Conservation (phyloP, 2,888 invertebrate genomes). For the Lapara coniferarum region DNA sequence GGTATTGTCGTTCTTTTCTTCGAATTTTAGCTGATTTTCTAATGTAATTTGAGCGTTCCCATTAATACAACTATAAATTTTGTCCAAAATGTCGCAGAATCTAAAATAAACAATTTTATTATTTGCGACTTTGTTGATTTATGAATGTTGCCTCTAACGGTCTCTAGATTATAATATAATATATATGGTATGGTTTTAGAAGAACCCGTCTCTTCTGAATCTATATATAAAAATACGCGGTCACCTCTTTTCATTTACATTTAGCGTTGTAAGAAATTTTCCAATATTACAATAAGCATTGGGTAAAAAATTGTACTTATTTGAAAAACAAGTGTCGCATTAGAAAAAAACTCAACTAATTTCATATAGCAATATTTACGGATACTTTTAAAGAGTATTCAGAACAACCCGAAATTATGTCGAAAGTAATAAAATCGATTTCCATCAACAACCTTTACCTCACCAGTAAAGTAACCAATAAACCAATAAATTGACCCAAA, state of each 20-base stretch:
- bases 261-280: background rate
- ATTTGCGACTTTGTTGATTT: background rate
- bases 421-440: too few species aligned
- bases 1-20: background rate
- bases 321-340: too few species aligned
- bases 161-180: background rate
- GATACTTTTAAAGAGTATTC: too few species aligned
- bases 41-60: background rate
- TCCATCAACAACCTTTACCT: too few species aligned
- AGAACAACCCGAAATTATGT: too few species aligned
- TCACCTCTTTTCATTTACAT: too few species aligned
- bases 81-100: background rate
- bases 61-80: background rate
- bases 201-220: background rate
- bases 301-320: too few species aligned
- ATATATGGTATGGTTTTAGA: background rate
- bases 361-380: too few species aligned
- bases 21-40: background rate
- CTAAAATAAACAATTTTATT: background rate
- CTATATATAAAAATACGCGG: too few species aligned
- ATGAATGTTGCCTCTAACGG: background rate
- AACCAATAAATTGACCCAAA: background rate
- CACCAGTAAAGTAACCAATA: too few species aligned
- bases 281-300: background rate
- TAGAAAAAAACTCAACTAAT: too few species aligned